phyloP scores from a whole-genome alignment of 2,113 vertebrate genomes.

The Myocastor coypus region DNA sequence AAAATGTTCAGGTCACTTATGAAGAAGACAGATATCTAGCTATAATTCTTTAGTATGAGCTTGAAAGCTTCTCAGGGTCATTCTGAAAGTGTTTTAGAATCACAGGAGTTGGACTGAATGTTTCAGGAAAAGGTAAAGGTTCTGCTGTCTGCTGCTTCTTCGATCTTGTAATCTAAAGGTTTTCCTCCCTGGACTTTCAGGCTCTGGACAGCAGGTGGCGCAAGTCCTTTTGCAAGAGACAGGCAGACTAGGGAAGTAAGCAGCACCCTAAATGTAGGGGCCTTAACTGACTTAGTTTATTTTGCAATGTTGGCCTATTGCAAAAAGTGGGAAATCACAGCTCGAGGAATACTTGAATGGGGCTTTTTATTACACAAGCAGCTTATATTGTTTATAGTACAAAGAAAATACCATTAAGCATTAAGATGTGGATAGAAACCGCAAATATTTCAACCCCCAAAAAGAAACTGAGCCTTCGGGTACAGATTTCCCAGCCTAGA shows the following conservation, averaged over 20 bases:
- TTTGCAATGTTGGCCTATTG: slow-evolving; percentile 25
- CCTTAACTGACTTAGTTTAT: not conserved
- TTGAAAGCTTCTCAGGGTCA: not conserved
- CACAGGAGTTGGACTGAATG: not conserved
- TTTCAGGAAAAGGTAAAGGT: not conserved
- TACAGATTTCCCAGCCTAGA: not conserved
- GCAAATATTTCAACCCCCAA: not conserved
- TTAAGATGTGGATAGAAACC: not conserved
- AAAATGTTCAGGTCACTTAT: not conserved
- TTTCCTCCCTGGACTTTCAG: not conserved
- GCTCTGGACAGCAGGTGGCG: slow-evolving; percentile 58
- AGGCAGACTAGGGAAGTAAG: too few species aligned
- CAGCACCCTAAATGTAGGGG: rapidly evolving
- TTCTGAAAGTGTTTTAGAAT: not conserved
- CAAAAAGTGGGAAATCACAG: not conserved
- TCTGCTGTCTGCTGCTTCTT: not conserved
- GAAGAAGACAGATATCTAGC: not conserved
- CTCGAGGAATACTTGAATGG: not conserved
- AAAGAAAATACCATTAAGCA: not conserved
- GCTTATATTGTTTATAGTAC: not conserved
- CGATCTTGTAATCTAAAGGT: not conserved
- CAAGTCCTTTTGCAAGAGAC: not conserved
- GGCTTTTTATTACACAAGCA: not conserved
- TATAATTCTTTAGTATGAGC: not conserved
- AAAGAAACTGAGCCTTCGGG: not conserved